Percentiles rank a stretch among this genome's conserved stretches.
Conservation (phyloP, 2,797 vertebrate genomes). For the Centropyge bicolor region DNA sequence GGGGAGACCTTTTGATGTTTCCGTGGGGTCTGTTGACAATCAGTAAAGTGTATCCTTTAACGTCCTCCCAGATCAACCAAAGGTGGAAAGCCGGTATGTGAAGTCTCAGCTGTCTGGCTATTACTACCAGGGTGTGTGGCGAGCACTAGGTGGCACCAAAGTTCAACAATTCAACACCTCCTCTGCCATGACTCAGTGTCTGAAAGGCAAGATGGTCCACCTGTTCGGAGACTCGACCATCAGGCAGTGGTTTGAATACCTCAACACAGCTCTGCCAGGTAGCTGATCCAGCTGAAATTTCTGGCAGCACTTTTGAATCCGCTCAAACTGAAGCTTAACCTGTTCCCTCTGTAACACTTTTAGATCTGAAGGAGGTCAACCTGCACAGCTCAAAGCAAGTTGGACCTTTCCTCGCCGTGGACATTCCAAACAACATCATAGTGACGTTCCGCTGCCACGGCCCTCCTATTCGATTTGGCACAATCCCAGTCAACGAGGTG, state of each 20-base stretch:
- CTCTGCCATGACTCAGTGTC: constrained; percentile 86
- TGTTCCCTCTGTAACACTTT: neutral
- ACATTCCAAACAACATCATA: constrained; percentile 87
- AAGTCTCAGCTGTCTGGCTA: constrained; percentile 84
- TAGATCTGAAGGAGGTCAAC: constrained; percentile 35
- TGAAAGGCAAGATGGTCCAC: constrained; percentile 89
- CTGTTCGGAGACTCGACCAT: constrained; percentile 94
- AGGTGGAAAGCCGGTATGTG: neutral
- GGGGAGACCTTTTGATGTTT: no score
- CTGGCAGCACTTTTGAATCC: neutral
- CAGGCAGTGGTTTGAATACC: constrained; percentile 94
- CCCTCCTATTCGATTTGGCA: constrained; percentile 89
- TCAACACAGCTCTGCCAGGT: constrained; percentile 89
- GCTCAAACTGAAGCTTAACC: neutral
- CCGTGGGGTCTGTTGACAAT: no score
- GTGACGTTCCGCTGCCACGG: constrained; percentile 90
- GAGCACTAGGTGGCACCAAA: constrained; percentile 73
- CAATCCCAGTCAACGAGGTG: constrained; percentile 85
- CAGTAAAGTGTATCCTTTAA: neutral
- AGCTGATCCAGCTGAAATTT: neutral
- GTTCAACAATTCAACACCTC: constrained; percentile 88
- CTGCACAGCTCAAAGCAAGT: constrained; percentile 78
- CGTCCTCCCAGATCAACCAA: constrained; percentile 33
- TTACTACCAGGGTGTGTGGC: constrained; percentile 90
- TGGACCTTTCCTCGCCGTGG: constrained; percentile 91